Evolutionary conservation across 2,113 vertebrate genomes (phyloP), one percentile per base, ranked within the genome.

Genomic region (Amphilophus citrinellus): DNA sequence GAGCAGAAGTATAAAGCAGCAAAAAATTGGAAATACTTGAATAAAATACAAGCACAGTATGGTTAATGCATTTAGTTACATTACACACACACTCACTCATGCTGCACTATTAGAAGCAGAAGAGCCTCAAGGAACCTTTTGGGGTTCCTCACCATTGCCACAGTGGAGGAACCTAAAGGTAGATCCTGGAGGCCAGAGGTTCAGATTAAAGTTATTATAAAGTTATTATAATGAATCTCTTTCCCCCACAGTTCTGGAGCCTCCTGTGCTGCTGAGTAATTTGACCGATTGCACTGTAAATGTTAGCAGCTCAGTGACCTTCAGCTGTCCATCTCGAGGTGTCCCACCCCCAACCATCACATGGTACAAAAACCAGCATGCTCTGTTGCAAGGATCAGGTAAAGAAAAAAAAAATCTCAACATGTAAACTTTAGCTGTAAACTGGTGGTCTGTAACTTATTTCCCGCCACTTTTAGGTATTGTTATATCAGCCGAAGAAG

Each of bases 281-380:
- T 96, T 98, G 77, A 96, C 18, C 2, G 96, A 98, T 66, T 96
- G 96, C 82, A 97, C 92, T 0, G 97, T 98, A 68, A 97, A 98
- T 53, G 76, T 96, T 76, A 98, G 97, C 94, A 96, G 96, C 86
- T 98, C 98, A 0, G 95, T 98, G 75, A 96, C 93, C 7, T 90
- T 98, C 32, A 94, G 94, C 84, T 99, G 98, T 87, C 95, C 89
- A 3, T 96, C 94, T 84, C 87, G 47, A 9, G 98, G 98, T 2
- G 87, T 98, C 73, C 98, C 98, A 0, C 91, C 94, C n/a, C 98
- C 98, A 7, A 94, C 93, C 44, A 92, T 98, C 93, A 96, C 96
- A 61, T 99, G 98, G 98, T 98, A 98, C 95, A 99, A 98, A 96
- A 96, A 98, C 82, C 93, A 96, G 61, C 94, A 87, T 73, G 92